These are phyloP conservation scores for Amblyraja radiata DNA, from an alignment of 2,797 vertebrate species.

Conservation along the genomic window DNA sequence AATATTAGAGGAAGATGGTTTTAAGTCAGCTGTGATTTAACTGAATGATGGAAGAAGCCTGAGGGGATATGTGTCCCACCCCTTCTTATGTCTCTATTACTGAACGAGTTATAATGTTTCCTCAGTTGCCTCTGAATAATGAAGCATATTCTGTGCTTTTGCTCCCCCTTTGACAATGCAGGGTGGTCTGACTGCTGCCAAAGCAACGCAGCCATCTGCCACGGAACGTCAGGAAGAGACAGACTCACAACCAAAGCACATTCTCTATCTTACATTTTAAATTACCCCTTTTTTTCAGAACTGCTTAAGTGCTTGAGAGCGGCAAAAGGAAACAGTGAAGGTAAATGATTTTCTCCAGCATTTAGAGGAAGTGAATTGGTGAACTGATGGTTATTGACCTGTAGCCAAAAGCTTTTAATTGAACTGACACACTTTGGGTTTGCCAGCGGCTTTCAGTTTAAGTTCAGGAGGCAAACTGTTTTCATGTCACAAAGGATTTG, in stretches of 20 bases:
- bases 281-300: not conserved
- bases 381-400: constrained; percentile 21
- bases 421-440: constrained; percentile 14
- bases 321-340: not conserved
- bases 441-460: constrained; percentile 21
- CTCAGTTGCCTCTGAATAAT: not conserved
- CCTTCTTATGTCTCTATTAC: not conserved
- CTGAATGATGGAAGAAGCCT: not conserved
- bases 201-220: not conserved
- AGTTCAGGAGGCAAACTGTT: constrained; percentile 24
- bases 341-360: constrained; percentile 19
- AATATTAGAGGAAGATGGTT: not conserved
- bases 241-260: not conserved
- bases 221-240: not conserved
- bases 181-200: no score
- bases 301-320: not conserved
- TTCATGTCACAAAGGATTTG: constrained; percentile 9
- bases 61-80: not conserved
- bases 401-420: constrained; percentile 35
- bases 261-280: not conserved
- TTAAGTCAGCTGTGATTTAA: not conserved
- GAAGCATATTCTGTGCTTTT: not conserved
- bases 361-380: constrained; percentile 16
- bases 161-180: not conserved
- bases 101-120: not conserved